These are phyloP conservation scores for Synergus gifuensis DNA, from an alignment of 2,888 invertebrate species.

Conservation along the genomic window DNA sequence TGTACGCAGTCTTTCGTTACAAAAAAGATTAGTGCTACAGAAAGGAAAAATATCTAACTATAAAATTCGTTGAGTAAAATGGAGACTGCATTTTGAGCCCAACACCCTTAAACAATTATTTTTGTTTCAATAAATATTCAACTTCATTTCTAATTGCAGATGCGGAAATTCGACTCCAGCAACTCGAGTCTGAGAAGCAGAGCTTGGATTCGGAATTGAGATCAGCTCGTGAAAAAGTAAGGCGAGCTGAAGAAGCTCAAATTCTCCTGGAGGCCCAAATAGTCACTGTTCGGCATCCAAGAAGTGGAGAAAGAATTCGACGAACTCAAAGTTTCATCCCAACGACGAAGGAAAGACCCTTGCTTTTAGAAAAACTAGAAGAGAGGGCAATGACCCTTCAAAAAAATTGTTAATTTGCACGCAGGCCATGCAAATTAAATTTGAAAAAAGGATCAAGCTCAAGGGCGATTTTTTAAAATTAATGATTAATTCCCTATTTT, in stretches of 20 bases:
- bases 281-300: slow-evolving; percentile 79
- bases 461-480: neutral
- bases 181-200: slow-evolving; percentile 85
- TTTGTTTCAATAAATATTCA: no score
- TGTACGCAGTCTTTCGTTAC: no score
- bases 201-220: slow-evolving; percentile 85
- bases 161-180: slow-evolving; percentile 84
- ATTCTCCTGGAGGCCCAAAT: slow-evolving; percentile 81
- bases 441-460: neutral
- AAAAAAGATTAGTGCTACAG: no score
- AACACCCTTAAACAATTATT: no score
- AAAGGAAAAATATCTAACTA: no score
- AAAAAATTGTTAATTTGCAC: slow-evolving; percentile 58
- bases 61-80: no score
- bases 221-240: slow-evolving; percentile 84
- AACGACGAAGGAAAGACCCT: slow-evolving; percentile 80
- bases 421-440: slow-evolving; percentile 39
- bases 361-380: slow-evolving; percentile 51
- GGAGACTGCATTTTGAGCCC: no score
- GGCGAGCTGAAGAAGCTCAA: slow-evolving; percentile 83
- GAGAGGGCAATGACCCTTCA: slow-evolving; percentile 56
- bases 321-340: slow-evolving; percentile 86
- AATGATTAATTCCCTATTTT: neutral
- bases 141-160: slow-evolving; percentile 77
- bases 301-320: slow-evolving; percentile 82